Base-by-base conservation (phyloP, 2,888 invertebrate genomes). In the Laspeyria flexula region DNA sequence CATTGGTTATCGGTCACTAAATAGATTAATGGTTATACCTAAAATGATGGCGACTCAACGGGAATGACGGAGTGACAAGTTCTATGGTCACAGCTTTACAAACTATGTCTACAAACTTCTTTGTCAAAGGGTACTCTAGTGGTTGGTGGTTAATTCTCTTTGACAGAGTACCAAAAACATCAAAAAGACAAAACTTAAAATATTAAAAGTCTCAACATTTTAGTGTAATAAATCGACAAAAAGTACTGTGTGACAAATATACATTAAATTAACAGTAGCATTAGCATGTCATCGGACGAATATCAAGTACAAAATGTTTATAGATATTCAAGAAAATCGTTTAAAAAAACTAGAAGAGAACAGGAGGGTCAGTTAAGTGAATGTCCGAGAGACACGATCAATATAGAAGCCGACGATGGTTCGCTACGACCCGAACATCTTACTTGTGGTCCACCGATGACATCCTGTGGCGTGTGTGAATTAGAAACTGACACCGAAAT, bases 251-350 rank as follows among this genome's bases (percentile, higher is more conserved):
- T 25, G 25, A 25, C 25, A 25, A 25, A 21, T 21, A 21, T 21
- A 3, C 9, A 7, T 25, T 7, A 6, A 25, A 1, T 25, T 25
- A 7, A 25, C 25, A 7, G 1, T 25, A 7, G 7, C 3, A 25
- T 6, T 7, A 7, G 40, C 29, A 86, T 86, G 86, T 77, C 84
- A 43, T 79, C 83, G 6, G 85, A 90, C 52, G 86, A 89, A 59
- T 86, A 81, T 69, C 83, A 83, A 73, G 70, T 88, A 9, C 83
- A 87, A 51, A 85, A 89, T 57, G 78, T 89, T 51, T 85, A 84
- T 61, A 80, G 75, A 46, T 91, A 90, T 59, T 78, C 81, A 6
- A 84, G 91, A 50, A 90, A 86, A 71, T 80, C 86, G 10, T 86
- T 74, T 48, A 88, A 86, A 67, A 88, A 84, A 52, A 75, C 71